A percentile compares a stretch with the other conserved stretches of the same genome.
Evolutionary conservation across 2,797 vertebrate species (phyloP).

Genomic region (Bradypodion ventrale): DNA sequence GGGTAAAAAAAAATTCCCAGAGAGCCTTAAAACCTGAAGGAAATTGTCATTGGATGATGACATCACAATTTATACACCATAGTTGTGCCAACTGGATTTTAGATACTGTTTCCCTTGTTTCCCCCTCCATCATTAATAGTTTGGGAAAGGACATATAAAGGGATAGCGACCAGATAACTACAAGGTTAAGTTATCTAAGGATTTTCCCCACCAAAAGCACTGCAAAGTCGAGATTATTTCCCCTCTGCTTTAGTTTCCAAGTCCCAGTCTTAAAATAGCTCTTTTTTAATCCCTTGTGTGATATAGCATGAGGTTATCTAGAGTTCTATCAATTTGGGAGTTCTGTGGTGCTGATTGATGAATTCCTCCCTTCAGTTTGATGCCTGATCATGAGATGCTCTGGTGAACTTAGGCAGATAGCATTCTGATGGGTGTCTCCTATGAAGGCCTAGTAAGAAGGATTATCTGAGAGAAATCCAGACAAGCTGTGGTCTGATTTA

Average conservation of each 20-base stretch:
- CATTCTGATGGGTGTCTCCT: neutral
- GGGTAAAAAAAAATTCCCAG: too few species aligned
- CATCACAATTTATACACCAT: neutral
- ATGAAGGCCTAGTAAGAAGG: neutral
- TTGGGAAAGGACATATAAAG: neutral
- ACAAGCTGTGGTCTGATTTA: neutral
- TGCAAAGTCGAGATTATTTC: neutral
- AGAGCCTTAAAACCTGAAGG: neutral
- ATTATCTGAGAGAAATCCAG: neutral
- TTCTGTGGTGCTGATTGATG: slow-evolving; percentile 3
- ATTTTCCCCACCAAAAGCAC: neutral
- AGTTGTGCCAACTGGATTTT: neutral
- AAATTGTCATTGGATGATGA: too few species aligned
- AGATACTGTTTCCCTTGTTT: neutral
- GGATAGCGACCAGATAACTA: neutral
- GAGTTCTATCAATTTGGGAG: neutral
- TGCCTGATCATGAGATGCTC: slow-evolving; percentile 7
- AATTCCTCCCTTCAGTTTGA: slow-evolving; percentile 2
- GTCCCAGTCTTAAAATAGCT: too few species aligned
- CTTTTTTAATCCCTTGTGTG: neutral
- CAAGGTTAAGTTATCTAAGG: neutral
- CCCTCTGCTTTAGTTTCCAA: neutral
- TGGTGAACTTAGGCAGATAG: neutral
- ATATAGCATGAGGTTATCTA: slow-evolving; percentile 1
- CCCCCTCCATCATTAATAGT: neutral